A percentile compares a stretch with the other conserved stretches of the same genome.
Conservation (phyloP, 1,140 invertebrate species). For the Luehdorfia chinensis region DNA sequence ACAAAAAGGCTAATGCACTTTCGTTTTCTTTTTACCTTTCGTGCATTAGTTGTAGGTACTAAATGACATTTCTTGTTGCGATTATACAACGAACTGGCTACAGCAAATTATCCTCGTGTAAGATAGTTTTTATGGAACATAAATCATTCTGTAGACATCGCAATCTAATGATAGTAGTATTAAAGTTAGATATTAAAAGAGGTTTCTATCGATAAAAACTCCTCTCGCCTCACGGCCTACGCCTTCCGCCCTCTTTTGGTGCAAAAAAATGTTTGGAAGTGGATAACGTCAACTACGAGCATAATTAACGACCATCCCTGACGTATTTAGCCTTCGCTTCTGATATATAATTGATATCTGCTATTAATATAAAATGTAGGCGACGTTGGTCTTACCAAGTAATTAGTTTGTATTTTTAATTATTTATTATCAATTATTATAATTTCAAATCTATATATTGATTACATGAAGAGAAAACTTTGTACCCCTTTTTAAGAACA, state of each 20-base stretch:
- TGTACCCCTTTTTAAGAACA: too few relatives aligned
- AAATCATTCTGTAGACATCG: conserved; percentile 4
- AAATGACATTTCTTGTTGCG: conserved; percentile 14
- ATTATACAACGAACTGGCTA: background rate
- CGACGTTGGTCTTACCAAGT: too few relatives aligned
- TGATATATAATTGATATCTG: background rate
- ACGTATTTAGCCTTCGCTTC: background rate
- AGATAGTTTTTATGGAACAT: conserved; percentile 5
- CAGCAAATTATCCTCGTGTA: background rate
- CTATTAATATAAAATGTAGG: too few relatives aligned
- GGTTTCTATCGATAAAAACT: conserved; percentile 7
- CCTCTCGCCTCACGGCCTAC: conserved; percentile 11
- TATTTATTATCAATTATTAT: too few relatives aligned
- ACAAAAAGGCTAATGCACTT: conserved; percentile 7
- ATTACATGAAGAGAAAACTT: too few relatives aligned
- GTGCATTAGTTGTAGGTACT: conserved; percentile 6
- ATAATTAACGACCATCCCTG: conserved; percentile 7
- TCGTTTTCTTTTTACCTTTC: conserved; percentile 6
- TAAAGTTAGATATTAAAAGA: conserved; percentile 11
- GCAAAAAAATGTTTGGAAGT: conserved; percentile 1
- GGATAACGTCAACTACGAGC: conserved; percentile 1
- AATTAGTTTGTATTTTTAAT: too few relatives aligned
- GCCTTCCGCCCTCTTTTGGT: background rate
- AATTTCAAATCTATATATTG: too few relatives aligned
- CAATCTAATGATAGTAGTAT: background rate